These are phyloP conservation scores for Arctopsyche grandis DNA, from an alignment of 1,140 invertebrate species.

Conservation along the genomic window DNA sequence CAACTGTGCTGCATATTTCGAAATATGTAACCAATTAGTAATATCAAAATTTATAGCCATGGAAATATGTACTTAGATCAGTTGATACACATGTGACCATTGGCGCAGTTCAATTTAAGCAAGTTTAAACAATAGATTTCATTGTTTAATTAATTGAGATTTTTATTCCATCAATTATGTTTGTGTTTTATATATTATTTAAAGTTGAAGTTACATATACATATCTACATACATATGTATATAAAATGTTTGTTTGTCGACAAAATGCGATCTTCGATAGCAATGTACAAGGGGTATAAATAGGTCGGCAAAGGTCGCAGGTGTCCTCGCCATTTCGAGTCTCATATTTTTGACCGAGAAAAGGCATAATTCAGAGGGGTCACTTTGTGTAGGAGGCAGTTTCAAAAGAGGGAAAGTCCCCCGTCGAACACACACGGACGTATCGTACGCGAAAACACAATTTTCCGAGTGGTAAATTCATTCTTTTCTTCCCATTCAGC, in stretches of 20 bases:
- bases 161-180: too few species aligned
- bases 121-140: too few species aligned
- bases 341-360: slow-evolving; percentile 42
- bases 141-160: too few species aligned
- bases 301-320: slow-evolving; percentile 24
- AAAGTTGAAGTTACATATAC: too few species aligned
- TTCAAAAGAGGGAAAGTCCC: slow-evolving; percentile 6
- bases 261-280: background rate
- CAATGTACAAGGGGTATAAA: slow-evolving; percentile 1
- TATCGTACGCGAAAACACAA: slow-evolving; percentile 10
- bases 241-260: background rate
- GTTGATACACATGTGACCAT: too few species aligned
- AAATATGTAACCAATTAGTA: too few species aligned
- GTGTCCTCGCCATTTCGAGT: slow-evolving; percentile 28
- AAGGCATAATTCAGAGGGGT: slow-evolving; percentile 46
- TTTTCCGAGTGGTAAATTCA: slow-evolving; percentile 14
- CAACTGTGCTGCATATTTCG: too few species aligned
- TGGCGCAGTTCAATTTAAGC: too few species aligned
- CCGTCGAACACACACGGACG: background rate
- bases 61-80: too few species aligned
- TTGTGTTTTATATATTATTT: too few species aligned
- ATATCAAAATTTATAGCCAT: too few species aligned
- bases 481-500: background rate
- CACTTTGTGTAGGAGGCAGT: slow-evolving; percentile 38
- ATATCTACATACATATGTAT: background rate